phyloP scores from a whole-genome alignment of 2,888 invertebrate species.

The Camponotus fellah region DNA sequence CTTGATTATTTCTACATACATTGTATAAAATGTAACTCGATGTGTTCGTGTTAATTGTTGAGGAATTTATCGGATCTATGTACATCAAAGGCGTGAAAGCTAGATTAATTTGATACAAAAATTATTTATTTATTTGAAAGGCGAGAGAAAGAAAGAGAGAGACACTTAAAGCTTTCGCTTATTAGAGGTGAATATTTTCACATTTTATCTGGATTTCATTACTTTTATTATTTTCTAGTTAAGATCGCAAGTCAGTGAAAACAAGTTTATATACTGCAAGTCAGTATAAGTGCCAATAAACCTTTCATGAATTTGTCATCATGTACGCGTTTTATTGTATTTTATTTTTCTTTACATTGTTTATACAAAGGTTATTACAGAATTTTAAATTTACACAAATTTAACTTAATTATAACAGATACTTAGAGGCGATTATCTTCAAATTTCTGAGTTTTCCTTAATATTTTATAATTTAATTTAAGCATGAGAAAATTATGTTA shows the following conservation, averaged over 20 bases:
- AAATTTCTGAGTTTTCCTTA: not conserved
- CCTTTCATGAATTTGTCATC: not conserved
- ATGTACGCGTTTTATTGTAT: not conserved
- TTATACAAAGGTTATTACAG: not conserved
- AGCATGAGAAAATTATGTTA: not conserved
- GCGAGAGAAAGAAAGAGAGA: no score
- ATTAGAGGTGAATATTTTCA: constrained; percentile 7
- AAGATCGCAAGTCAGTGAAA: constrained; percentile 4
- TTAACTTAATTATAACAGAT: not conserved
- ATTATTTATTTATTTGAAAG: constrained; percentile 32
- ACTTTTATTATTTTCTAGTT: constrained; percentile 22
- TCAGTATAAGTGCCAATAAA: constrained; percentile 33
- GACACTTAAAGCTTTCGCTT: constrained; percentile 5
- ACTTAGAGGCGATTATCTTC: not conserved
- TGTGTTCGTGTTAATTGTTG: constrained; percentile 71
- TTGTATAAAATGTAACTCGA: constrained; percentile 59
- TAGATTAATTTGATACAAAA: not conserved
- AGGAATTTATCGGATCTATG: constrained; percentile 49
- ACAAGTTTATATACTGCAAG: constrained; percentile 14
- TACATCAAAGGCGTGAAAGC: not conserved
- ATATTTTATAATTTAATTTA: constrained; percentile 6
- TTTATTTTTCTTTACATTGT: not conserved
- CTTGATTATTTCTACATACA: constrained; percentile 59
- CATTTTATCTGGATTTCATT: constrained; percentile 18
- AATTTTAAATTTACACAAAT: constrained; percentile 15